Evolutionary conservation across 1,140 invertebrate genomes (phyloP).

Genomic region (Samia ricini): DNA sequence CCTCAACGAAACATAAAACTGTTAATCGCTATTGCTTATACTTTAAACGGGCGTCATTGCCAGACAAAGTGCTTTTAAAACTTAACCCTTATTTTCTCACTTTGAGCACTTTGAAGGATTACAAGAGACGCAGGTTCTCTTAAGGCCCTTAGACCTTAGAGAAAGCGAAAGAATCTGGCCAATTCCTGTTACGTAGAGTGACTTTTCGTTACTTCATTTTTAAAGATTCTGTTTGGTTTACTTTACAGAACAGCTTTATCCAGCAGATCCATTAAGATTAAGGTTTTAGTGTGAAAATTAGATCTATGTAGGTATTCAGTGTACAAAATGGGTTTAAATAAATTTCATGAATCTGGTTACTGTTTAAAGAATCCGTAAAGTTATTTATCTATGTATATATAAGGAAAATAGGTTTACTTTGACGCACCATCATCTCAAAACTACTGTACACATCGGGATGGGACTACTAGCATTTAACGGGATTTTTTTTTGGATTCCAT

Average conservation of each 20-base stretch:
- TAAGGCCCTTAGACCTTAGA: constrained; percentile 7
- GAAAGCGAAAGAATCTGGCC: not conserved
- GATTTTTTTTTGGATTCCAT: too few relatives aligned
- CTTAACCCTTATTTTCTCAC: constrained; percentile 65
- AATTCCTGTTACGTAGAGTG: constrained; percentile 11
- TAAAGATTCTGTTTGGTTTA: not conserved
- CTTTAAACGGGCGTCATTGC: not conserved
- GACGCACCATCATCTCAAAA: too few relatives aligned
- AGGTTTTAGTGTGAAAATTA: constrained; percentile 1
- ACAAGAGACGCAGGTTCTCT: constrained; percentile 28
- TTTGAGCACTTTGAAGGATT: constrained; percentile 62
- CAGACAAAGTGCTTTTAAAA: constrained; percentile 58
- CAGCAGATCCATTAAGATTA: not conserved
- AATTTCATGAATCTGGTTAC: not conserved
- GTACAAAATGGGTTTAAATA: not conserved
- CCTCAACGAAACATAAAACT: not conserved
- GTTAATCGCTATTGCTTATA: not conserved
- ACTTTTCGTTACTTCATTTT: not conserved
- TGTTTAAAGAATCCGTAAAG: not conserved
- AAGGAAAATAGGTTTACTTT: too few relatives aligned
- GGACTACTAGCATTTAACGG: too few relatives aligned
- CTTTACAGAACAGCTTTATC: not conserved
- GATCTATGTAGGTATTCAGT: not conserved
- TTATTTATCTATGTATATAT: not conserved
- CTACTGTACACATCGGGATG: too few relatives aligned